Evolutionary conservation across 2,113 vertebrate species (phyloP).

Genomic region (Dendrocopos noguchii): DNA sequence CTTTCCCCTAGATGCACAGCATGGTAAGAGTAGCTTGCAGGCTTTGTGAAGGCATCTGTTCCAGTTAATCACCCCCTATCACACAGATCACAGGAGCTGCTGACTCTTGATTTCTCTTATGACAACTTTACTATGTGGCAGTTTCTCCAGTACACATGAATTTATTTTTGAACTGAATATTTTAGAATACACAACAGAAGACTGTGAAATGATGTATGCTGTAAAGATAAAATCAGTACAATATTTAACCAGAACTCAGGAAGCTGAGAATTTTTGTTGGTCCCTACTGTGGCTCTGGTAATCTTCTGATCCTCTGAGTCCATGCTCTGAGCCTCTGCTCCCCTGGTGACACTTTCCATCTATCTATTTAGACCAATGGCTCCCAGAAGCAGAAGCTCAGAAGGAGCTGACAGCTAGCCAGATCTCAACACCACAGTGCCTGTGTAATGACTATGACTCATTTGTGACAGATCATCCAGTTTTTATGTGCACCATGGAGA

Average conservation of each 20-base stretch:
- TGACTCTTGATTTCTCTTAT: neutral
- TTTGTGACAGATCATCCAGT: slow-evolving; percentile 14
- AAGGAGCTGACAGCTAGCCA: slow-evolving; percentile 31
- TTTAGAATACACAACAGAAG: neutral
- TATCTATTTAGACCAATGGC: neutral
- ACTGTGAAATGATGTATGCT: neutral
- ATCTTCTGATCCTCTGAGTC: neutral
- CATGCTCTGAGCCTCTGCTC: neutral
- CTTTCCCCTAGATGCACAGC: neutral
- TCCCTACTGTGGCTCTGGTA: neutral
- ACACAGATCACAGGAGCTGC: neutral
- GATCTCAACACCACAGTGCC: neutral
- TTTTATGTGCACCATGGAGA: neutral
- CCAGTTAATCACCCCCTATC: neutral
- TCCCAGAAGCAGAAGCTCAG: slow-evolving; percentile 11
- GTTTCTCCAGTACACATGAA: neutral
- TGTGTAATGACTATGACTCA: slow-evolving; percentile 35
- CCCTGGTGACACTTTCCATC: neutral
- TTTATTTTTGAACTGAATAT: neutral
- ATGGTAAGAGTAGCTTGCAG: neutral
- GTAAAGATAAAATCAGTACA: neutral
- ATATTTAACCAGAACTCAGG: neutral
- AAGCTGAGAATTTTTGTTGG: neutral
- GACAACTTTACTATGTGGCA: neutral
- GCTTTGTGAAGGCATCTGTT: neutral